A percentile compares a stretch with the other conserved stretches of the same genome.
Evolutionary conservation across 1,140 invertebrate genomes (phyloP).

Genomic region (Neelides sp.): DNA sequence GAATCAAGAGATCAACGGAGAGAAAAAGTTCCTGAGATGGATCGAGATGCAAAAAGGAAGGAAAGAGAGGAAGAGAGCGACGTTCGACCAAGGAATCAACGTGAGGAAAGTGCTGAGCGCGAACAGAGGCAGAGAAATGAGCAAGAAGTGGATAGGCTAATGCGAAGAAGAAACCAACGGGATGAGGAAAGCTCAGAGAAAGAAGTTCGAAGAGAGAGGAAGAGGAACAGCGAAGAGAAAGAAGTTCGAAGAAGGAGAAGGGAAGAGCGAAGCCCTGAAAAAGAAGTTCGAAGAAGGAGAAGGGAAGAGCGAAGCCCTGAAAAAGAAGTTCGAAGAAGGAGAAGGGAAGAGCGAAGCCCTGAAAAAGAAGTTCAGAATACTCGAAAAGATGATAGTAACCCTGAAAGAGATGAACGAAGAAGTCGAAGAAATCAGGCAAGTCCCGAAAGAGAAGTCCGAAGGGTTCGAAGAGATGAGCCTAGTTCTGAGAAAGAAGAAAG

Average conservation of each 20-base stretch:
- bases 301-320: slow-evolving; percentile 23
- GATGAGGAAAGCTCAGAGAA: slow-evolving; percentile 19
- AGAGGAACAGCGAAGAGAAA: slow-evolving; percentile 18
- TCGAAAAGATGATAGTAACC: slow-evolving; percentile 11
- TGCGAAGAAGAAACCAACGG: no score
- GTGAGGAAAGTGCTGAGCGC: neutral
- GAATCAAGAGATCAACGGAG: slow-evolving; percentile 8
- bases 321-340: no score
- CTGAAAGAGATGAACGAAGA: slow-evolving; percentile 15
- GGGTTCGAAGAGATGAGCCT: slow-evolving; percentile 17
- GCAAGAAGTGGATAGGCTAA: no score
- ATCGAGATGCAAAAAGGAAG: slow-evolving; percentile 9
- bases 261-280: slow-evolving; percentile 15
- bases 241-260: slow-evolving; percentile 15
- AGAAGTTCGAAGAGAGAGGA: slow-evolving; percentile 14
- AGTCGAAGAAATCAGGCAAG: no score
- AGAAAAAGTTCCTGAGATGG: slow-evolving; percentile 8
- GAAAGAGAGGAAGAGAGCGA: slow-evolving; percentile 10
- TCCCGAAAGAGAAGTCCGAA: slow-evolving; percentile 14
- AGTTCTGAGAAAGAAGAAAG: slow-evolving; percentile 17
- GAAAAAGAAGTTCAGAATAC: slow-evolving; percentile 32
- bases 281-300: slow-evolving; percentile 23
- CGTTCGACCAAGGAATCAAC: neutral
- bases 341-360: no score
- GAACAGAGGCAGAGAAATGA: slow-evolving; percentile 1